Base-by-base conservation (phyloP, 2,113 vertebrate genomes). In the Neolamprologus brichardi region DNA sequence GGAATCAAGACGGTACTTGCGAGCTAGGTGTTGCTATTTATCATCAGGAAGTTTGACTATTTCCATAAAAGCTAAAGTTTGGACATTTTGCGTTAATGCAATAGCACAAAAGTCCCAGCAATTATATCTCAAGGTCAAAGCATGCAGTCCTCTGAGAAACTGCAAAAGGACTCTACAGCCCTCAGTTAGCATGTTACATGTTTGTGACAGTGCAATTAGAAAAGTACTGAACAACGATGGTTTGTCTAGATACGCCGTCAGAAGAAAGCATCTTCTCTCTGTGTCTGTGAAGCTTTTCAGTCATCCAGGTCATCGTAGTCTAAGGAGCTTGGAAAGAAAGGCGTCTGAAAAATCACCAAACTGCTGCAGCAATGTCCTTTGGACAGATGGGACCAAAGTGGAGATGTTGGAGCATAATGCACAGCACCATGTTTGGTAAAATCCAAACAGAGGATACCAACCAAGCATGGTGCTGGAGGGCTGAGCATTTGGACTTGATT, bases 381-480 rank as follows among this genome's bases (percentile, higher is more conserved):
- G 64, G 64, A 41, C n/a, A 41, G 34, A 23, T 9, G n/a, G n/a
- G 2, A 41, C 34, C 12, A 41, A 41, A 70, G 62, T 41, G 34
- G 62, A 70, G 34, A 23, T 70, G 18, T 39, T 67, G 11, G 34
- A 14, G 11, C n/a, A 70, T 70, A 41, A 23, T 70, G 13, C 37
- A 70, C 20, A 70, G 64, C 37, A 10, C 62, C n/a, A 23, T 20
- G n/a, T 41, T 70, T 70, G 62, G 62, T 39, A 13, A 70, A 70
- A 39, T 37, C 4, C 2, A 0, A 67, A 67, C 62, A 67, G 0
- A 67, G 62, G 32, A 67, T 62, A 64, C 60, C 10, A 64, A 1
- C 18, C 13, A 64, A 67, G 6, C 18, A 67, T 12, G 60, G 32
- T 37, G 18, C 6, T 34, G 58, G 28, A 62, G 28, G 58, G 28